Percentiles rank a stretch among this genome's conserved stretches.
phyloP scores from a whole-genome alignment of 2,888 invertebrate genomes.

The Adelognathus sp. region DNA sequence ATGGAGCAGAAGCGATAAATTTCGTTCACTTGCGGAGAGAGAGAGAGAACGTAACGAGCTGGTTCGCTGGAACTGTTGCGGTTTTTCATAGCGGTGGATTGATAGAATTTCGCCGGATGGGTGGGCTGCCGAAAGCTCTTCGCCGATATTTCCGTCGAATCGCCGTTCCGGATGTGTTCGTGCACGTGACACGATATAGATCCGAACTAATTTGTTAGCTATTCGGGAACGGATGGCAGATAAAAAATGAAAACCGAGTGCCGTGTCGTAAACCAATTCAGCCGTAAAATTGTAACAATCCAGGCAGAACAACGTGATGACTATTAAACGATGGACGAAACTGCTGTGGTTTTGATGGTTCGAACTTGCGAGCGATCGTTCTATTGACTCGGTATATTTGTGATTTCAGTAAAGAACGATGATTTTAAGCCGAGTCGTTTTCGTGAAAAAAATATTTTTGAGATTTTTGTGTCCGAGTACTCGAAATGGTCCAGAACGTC shows the following conservation, averaged over 20 bases:
- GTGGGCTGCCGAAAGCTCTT: background rate
- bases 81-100: slow-evolving; percentile 10
- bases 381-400: background rate
- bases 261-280: background rate
- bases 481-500: too few species aligned
- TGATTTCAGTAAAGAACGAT: background rate
- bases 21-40: background rate
- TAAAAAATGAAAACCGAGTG: background rate
- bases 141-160: slow-evolving; percentile 32
- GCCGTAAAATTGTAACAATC: slow-evolving; percentile 12
- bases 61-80: background rate
- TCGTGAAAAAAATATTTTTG: too few species aligned
- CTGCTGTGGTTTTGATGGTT: background rate
- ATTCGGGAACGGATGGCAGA: background rate
- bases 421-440: too few species aligned
- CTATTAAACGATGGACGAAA: slow-evolving; percentile 4
- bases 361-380: background rate
- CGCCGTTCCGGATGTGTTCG: slow-evolving; percentile 7
- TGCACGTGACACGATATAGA: background rate
- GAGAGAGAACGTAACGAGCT: slow-evolving; percentile 4
- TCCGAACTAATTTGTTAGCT: slow-evolving; percentile 19
- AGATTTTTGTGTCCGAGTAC: too few species aligned
- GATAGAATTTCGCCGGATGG: background rate
- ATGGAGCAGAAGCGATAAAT: background rate
- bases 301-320: background rate